These are phyloP conservation scores for Rhopalosiphum maidis DNA, from an alignment of 1,140 invertebrate species.

Conservation along the genomic window DNA sequence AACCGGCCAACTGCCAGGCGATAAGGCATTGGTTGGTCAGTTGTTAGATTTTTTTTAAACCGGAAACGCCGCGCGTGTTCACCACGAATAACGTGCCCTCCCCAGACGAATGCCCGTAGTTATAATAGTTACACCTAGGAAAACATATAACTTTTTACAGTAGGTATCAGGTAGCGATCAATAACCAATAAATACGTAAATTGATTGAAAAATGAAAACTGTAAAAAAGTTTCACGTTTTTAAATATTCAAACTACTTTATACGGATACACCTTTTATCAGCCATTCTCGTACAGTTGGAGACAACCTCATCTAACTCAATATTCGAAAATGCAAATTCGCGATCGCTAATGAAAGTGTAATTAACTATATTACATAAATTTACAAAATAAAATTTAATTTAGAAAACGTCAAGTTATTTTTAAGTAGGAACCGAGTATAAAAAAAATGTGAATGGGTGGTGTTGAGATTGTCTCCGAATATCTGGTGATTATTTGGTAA, in stretches of 20 bases:
- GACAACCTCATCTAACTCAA: not conserved
- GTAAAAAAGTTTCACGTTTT: not conserved
- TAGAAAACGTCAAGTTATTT: too few relatives aligned
- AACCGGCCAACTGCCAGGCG: not conserved
- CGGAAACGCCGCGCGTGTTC: constrained; percentile 24
- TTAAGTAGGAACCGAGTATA: too few relatives aligned
- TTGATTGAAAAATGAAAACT: not conserved
- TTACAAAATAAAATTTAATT: too few relatives aligned
- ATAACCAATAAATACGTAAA: not conserved
- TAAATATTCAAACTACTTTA: not conserved
- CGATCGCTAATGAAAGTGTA: not conserved
- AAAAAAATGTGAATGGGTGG: too few relatives aligned
- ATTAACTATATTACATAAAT: too few relatives aligned
- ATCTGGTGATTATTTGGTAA: not conserved
- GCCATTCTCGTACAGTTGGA: not conserved
- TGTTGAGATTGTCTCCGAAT: too few relatives aligned
- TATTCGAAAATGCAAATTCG: not conserved
- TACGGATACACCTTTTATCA: too few relatives aligned
- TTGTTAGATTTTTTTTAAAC: not conserved
- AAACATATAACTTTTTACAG: constrained; percentile 18
- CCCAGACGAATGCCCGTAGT: not conserved
- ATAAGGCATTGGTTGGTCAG: not conserved
- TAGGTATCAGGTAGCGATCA: not conserved
- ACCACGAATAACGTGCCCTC: not conserved
- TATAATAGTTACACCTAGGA: not conserved